These are phyloP conservation scores for Acropternis orthonyx DNA, from an alignment of 2,797 vertebrate genomes.

Conservation along the genomic window DNA sequence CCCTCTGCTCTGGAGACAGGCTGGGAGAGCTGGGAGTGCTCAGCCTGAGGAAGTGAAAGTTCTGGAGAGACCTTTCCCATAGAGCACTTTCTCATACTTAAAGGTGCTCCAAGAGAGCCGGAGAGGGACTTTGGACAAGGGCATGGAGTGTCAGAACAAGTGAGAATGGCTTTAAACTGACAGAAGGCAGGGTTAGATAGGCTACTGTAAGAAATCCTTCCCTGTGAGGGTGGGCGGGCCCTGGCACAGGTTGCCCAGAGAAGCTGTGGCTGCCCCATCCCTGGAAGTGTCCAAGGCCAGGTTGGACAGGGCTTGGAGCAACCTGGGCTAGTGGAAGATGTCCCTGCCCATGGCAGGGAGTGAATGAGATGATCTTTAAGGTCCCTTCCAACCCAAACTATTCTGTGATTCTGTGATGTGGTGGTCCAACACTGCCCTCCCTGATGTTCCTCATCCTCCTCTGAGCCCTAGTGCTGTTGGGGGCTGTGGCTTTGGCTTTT, in stretches of 20 bases:
- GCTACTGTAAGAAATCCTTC: accelerated
- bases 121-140: neutral
- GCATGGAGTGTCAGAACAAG: neutral
- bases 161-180: neutral
- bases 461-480: neutral
- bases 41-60: neutral
- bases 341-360: neutral
- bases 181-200: neutral
- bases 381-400: neutral
- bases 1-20: neutral
- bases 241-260: neutral
- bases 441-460: neutral
- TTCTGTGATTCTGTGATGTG: neutral
- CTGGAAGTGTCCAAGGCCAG: neutral
- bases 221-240: accelerated
- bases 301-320: accelerated
- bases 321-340: accelerated
- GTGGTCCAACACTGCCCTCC: neutral
- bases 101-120: neutral
- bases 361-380: accelerated
- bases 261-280: neutral
- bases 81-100: neutral
- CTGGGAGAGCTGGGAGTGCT: neutral
- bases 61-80: neutral
- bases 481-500: neutral